Base-by-base conservation (phyloP, 2,888 invertebrate genomes). In the Belgica antarctica region DNA sequence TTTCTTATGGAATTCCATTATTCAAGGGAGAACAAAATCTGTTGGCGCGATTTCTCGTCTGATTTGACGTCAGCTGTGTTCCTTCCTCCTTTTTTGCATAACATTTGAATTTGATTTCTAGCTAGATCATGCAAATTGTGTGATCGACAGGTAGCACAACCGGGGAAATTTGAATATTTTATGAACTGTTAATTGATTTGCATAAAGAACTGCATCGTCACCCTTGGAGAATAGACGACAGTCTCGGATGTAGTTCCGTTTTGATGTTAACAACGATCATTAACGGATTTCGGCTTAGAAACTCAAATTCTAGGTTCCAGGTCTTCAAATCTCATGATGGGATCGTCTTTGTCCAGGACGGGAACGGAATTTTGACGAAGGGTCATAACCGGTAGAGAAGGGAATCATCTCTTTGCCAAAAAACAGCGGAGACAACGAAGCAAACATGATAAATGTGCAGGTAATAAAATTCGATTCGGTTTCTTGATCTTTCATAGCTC, bases 381-480 rank as follows among this genome's bases (percentile, higher is more conserved):
- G 62, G 27, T 62, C 62, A 62, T 24, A 17, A 15, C 24, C 28
- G 15, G 63, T 15, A 28, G 41, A 28, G 31, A 63, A 22, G 63
- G 46, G 41, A n/a, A 31, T 41, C 36, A 34, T 31, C 34, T 19
- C 22, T 15, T 34, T 63, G 15, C 24, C 63, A 31, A 62, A 62
- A 62, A 61, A 61, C 10, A 61, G 31, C 7, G 61, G 28, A 15
- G 31, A 31, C 4, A n/a, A n/a, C 12, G 24, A 34, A 62, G 19
- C 12, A 19, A 0, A 41, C 15, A 15, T 63, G 41, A 63, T 41
- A 36, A 63, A 63, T 63, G 24, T 46, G 15, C 63, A 63, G 63
- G 63, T 63, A 63, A 63, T 62, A 41, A 63, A 63, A 63, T 62
- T 62, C 34, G 62, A 62, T 62, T 31, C 22, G 63, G 46, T 63